Evolutionary conservation across 2,888 invertebrate genomes (phyloP).

Genomic region (Venusia cambrica): DNA sequence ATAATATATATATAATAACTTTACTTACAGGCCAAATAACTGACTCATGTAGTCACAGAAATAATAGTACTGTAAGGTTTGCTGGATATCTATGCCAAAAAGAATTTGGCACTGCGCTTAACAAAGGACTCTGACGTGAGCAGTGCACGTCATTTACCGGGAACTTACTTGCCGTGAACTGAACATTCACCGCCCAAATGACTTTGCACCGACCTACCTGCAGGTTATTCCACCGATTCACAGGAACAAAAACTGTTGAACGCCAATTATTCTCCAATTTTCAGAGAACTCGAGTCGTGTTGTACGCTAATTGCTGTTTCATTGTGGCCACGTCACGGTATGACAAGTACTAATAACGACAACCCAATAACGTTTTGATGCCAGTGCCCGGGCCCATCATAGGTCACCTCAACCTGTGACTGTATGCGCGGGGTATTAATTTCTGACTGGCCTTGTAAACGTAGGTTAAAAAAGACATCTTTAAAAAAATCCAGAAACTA

Average conservation of each 20-base stretch:
- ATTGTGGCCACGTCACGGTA: constrained; percentile 36
- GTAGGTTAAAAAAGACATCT: constrained; percentile 1
- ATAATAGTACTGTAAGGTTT: too few species aligned
- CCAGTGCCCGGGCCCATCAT: constrained; percentile 30
- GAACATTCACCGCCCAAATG: constrained; percentile 52
- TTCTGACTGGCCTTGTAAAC: constrained; percentile 21
- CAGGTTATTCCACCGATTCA: constrained; percentile 64
- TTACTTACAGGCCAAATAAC: too few species aligned
- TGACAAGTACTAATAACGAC: constrained; percentile 44
- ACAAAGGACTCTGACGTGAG: constrained; percentile 36
- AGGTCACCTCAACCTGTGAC: constrained; percentile 46
- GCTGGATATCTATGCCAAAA: constrained; percentile 20
- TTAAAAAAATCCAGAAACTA: too few species aligned
- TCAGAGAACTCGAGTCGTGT: constrained; percentile 38
- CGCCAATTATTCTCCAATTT: constrained; percentile 49
- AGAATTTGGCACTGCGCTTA: constrained; percentile 28
- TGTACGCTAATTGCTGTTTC: constrained; percentile 38
- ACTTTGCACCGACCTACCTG: constrained; percentile 71
- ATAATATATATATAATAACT: neutral
- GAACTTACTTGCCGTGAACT: constrained; percentile 54
- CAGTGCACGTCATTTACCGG: constrained; percentile 40
- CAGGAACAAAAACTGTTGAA: constrained; percentile 59
- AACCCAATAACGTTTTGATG: constrained; percentile 28
- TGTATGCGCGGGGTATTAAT: constrained; percentile 24
- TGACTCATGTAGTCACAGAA: too few species aligned